phyloP scores from a whole-genome alignment of 2,888 invertebrate species.

The Acrobasis consociella region DNA sequence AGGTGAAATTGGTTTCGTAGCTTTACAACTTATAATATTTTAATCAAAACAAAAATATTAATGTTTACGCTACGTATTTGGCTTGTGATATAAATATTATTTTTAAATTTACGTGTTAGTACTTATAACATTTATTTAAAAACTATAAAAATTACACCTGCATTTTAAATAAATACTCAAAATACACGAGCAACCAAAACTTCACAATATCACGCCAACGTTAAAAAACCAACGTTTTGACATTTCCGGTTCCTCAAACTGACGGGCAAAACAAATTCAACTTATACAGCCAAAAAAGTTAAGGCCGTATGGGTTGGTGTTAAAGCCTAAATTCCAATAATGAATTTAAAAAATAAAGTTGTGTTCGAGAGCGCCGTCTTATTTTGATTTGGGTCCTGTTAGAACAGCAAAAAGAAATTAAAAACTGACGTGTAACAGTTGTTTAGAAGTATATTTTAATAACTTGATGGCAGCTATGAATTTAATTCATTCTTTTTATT shows the following conservation, averaged over 20 bases:
- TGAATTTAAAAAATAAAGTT: slow-evolving; percentile 38
- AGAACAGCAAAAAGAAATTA: slow-evolving; percentile 50
- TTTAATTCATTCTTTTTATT: slow-evolving; percentile 16
- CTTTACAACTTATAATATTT: no score
- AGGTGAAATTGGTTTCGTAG: no score
- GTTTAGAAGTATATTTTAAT: slow-evolving; percentile 29
- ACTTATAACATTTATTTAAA: no score
- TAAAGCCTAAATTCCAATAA: slow-evolving; percentile 13
- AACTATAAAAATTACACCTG: slow-evolving; percentile 22
- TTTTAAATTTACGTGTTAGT: no score
- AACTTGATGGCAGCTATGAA: slow-evolving; percentile 18
- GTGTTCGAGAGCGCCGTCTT: slow-evolving; percentile 48
- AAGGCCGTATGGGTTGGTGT: neutral
- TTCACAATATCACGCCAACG: slow-evolving; percentile 60
- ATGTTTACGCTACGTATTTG: no score
- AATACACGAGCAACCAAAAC: slow-evolving; percentile 32
- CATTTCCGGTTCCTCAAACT: slow-evolving; percentile 68
- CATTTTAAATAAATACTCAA: slow-evolving; percentile 14
- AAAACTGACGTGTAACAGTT: slow-evolving; percentile 46
- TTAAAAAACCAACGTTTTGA: slow-evolving; percentile 65
- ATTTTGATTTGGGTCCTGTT: slow-evolving; percentile 67
- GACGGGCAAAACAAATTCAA: slow-evolving; percentile 43
- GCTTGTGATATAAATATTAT: no score
- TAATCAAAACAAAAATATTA: no score
- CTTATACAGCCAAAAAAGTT: neutral